Evolutionary conservation across 1,140 invertebrate species (phyloP), one percentile per base, ranked within the genome.

Genomic region (Varroa destructor): DNA sequence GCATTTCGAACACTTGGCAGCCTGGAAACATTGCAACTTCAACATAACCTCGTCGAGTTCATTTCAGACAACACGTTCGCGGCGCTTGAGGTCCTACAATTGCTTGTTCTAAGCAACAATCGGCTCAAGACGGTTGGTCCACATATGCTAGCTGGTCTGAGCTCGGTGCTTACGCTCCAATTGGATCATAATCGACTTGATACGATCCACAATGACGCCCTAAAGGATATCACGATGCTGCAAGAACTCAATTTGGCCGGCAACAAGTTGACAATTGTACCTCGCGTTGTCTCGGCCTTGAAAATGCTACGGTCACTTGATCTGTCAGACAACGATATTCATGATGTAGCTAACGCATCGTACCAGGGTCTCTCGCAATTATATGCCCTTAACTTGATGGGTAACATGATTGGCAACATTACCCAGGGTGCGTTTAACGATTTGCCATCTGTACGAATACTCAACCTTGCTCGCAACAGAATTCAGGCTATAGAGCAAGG

Each of bases 381-480:
- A 81, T 74, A 90, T 87, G 90, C 89, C 0, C 79, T 95, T 51
- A 82, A 90, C 12, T 80, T 95, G 72, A 89, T 91, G 71, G 89
- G 89, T 73, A 95, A 95, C 81, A 87, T 87, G 76, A 82, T 95
- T 73, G 87, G 89, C 78, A 91, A 91, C 77, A 85, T 95, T 61
- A 88, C 86, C 43, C 88, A 88, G 77, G 84, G 86, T 43, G 85
- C 87, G 12, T 91, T 94, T 77, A 81, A 85, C n/a, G 85, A 89
- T 75, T 79, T 93, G 73, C 88, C 89, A 14, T 85, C 85, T 2
- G 80, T 95, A 56, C 89, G 91, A 79, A 90, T 92, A 75, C 82
- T 95, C 61, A 93, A 93, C 82, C 82, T 94, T 74, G 89, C 90
- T 10, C 84, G 88, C 73, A 95, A 95, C 82, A 85, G 84, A 78